These are phyloP conservation scores for Cephus pygmeus DNA, from an alignment of 2,888 invertebrate genomes.

Conservation along the genomic window DNA sequence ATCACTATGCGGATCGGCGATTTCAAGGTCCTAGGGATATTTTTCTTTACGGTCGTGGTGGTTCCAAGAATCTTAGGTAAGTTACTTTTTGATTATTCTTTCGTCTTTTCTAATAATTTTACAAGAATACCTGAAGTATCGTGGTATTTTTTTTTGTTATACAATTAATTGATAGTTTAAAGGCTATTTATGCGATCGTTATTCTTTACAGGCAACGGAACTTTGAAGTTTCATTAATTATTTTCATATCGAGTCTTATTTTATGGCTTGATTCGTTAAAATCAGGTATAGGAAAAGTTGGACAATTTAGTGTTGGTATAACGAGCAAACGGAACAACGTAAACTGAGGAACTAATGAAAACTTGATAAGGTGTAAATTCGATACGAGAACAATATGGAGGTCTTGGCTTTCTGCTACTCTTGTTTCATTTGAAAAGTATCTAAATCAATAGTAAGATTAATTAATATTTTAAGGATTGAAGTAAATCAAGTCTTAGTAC, in stretches of 20 bases:
- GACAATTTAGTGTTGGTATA: not conserved
- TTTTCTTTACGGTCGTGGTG: slow-evolving; percentile 88
- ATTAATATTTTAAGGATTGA: not conserved
- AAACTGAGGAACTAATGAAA: not conserved
- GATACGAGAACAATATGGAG: not conserved
- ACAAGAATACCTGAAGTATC: not conserved
- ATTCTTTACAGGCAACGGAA: not conserved
- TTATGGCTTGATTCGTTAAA: not conserved
- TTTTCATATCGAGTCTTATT: not conserved
- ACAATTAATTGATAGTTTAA: not conserved
- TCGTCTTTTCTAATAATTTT: not conserved
- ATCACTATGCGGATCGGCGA: slow-evolving; percentile 77
- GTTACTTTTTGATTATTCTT: slow-evolving; percentile 25
- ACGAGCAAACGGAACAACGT: not conserved
- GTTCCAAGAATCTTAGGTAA: slow-evolving; percentile 83
- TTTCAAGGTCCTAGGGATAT: slow-evolving; percentile 86
- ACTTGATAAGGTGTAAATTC: not conserved
- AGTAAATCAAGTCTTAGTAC: no score
- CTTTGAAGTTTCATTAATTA: not conserved
- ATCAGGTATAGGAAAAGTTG: not conserved
- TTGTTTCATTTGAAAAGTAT: not conserved
- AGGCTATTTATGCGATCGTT: not conserved
- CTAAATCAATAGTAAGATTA: not conserved
- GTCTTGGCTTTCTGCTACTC: not conserved
- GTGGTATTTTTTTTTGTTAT: not conserved